These are phyloP conservation scores for Desmophyllum pertusum DNA, from an alignment of 92 coral and sea anemone genomes.

Conservation along the genomic window DNA sequence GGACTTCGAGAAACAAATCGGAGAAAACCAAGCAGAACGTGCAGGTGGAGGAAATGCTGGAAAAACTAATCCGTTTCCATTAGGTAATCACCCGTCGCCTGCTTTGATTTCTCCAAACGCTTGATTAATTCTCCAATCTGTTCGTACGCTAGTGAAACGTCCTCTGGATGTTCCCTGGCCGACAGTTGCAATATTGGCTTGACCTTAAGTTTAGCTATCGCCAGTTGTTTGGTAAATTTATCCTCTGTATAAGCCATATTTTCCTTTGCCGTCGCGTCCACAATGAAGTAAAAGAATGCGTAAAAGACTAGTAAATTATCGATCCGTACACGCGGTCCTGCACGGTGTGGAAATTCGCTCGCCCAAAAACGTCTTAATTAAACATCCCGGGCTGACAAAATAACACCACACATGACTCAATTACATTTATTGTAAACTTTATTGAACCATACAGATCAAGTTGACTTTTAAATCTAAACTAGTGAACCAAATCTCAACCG, in stretches of 20 bases:
- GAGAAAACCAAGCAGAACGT: conserved; percentile 8
- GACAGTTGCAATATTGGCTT: conserved; percentile 15
- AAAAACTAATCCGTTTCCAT: conserved; percentile 39
- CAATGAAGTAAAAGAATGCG: no score
- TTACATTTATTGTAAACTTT: no score
- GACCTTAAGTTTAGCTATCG: background rate
- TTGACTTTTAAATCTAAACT: no score
- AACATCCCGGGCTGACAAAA: no score
- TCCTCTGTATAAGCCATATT: conserved; percentile 12
- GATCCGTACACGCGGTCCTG: no score
- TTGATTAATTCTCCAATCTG: background rate
- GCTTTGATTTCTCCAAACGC: conserved; percentile 39
- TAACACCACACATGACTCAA: no score
- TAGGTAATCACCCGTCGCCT: conserved; percentile 32
- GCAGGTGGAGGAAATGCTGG: conserved; percentile 5
- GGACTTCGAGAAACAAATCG: conserved; percentile 27
- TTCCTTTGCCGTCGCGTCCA: no score
- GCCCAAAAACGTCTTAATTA: no score
- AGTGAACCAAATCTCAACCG: no score
- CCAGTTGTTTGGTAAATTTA: conserved; percentile 18
- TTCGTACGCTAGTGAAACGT: background rate
- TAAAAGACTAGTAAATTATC: no score
- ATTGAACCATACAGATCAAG: no score
- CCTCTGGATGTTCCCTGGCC: background rate
- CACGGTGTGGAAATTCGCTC: no score